Percentiles rank a stretch among this genome's conserved stretches.
phyloP scores from a whole-genome alignment of 2,113 vertebrate genomes.

The Macquaria ambigua region DNA sequence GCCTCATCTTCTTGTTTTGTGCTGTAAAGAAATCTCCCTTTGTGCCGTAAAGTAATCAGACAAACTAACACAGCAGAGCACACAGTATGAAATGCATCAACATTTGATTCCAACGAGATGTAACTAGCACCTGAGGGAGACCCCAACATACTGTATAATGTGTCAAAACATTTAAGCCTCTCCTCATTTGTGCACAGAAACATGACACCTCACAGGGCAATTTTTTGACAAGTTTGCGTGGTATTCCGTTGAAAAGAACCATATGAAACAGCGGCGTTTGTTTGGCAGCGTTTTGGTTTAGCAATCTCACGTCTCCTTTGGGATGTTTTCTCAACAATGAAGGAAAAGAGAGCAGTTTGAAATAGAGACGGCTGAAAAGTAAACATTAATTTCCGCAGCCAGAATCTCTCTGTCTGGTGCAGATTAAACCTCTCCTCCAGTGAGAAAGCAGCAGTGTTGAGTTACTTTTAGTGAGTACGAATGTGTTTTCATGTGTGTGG shows the following conservation, averaged over 20 bases:
- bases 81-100: constrained; percentile 2
- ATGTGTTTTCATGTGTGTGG: constrained; percentile 25
- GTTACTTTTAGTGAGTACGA: constrained; percentile 47
- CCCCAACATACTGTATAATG: background rate
- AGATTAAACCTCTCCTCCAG: constrained; percentile 66
- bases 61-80: background rate
- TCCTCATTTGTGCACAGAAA: constrained; percentile 29
- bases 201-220: background rate
- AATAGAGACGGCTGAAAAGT: constrained; percentile 75
- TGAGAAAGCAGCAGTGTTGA: constrained; percentile 49
- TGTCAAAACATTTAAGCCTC: constrained; percentile 6
- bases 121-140: background rate
- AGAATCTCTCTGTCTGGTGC: constrained; percentile 77
- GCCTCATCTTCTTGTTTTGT: background rate
- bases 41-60: constrained; percentile 14
- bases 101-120: constrained; percentile 20
- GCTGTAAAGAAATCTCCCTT: background rate
- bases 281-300: constrained; percentile 50
- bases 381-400: constrained; percentile 82
- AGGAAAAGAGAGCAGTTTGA: constrained; percentile 61
- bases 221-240: constrained; percentile 46
- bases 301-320: constrained; percentile 70
- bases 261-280: constrained; percentile 52
- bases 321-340: constrained; percentile 74
- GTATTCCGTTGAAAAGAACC: constrained; percentile 63